phyloP scores from a whole-genome alignment of 2,888 invertebrate species.

The Corbicula japonica region DNA sequence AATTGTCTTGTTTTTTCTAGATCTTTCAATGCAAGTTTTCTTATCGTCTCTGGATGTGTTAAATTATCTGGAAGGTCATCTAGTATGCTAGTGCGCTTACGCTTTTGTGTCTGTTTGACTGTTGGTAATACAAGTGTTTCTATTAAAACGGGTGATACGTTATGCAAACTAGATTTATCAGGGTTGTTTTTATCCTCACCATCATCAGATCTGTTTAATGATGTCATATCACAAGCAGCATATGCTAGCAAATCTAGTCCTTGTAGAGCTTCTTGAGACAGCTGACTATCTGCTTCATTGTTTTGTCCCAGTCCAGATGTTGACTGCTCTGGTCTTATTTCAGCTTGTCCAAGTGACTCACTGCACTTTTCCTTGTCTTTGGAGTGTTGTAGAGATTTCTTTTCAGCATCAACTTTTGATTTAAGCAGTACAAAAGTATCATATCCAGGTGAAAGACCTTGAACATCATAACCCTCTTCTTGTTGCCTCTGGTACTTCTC shows the following conservation, averaged over 20 bases:
- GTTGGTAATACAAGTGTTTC: conserved; percentile 6
- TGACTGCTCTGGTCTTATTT: not conserved
- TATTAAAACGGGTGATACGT: conserved; percentile 13
- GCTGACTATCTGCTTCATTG: not conserved
- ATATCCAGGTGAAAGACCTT: conserved; percentile 27
- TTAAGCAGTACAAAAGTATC: conserved; percentile 24
- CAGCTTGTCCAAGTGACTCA: not conserved
- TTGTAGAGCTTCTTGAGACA: not conserved
- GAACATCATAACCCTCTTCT: conserved; percentile 18
- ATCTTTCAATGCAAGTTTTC: conserved; percentile 19
- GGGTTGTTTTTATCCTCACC: not conserved
- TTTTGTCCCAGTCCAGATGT: not conserved
- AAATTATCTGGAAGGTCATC: conserved; percentile 26
- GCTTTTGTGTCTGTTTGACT: not conserved
- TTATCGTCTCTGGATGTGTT: conserved; percentile 15
- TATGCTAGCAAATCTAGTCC: conserved; percentile 10
- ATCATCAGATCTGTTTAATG: not conserved
- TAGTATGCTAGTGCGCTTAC: not conserved
- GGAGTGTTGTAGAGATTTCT: too few species aligned
- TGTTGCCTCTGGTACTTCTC: conserved; percentile 14
- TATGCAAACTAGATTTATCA: not conserved
- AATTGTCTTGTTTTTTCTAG: conserved; percentile 11
- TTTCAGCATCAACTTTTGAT: conserved; percentile 6
- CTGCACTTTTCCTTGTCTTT: not conserved
- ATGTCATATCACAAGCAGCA: not conserved